Evolutionary conservation across 2,113 vertebrate species (phyloP), one percentile per base, ranked within the genome.

Genomic region (Hemichromis elongatus): DNA sequence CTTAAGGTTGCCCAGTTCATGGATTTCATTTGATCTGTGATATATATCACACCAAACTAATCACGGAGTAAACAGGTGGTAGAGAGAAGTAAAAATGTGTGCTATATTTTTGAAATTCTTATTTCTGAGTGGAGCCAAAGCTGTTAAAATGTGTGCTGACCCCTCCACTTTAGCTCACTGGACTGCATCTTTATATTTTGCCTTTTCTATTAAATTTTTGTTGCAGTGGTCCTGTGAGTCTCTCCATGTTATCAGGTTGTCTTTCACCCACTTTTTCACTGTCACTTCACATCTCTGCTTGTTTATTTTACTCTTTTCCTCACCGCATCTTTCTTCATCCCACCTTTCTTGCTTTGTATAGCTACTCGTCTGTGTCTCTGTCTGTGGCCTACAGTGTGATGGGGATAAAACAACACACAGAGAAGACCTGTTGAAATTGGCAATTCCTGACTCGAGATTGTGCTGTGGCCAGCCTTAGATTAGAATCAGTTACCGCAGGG

Each of bases 111-210:
- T 42, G 73, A 83, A 85, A 89, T 81, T 42, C 63, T 19, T 78
- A 21, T 88, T 87, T 88, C 70, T 75, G 68, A 73, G 80, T 9
- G 79, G 61, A 88, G 77, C 57, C 70, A 57, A 77, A 88, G 90
- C 86, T 88, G 90, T 90, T 87, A 85, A 84, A 90, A 93, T 90
- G 86, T 86, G 88, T 79, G 68, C 52, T 14, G 75, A 45, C 81
- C 77, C 52, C 75, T 90, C 90, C 90, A 81, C 83, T 92, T 85
- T 89, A 88, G 89, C 78, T 90, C 90, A 86, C 77, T 91, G 88
- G 59, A 75, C 85, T 80, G 79, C 57, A 90, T 90, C 88, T 88
- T 89, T 80, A 88, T 81, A 82, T 89, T 90, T 88, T 81, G 79
- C 81, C 73, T 91, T 92, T 91, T 93, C 80, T 86, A 92, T 90